These are phyloP conservation scores for Arenaria interpres DNA, from an alignment of 2,113 vertebrate species.

Conservation along the genomic window DNA sequence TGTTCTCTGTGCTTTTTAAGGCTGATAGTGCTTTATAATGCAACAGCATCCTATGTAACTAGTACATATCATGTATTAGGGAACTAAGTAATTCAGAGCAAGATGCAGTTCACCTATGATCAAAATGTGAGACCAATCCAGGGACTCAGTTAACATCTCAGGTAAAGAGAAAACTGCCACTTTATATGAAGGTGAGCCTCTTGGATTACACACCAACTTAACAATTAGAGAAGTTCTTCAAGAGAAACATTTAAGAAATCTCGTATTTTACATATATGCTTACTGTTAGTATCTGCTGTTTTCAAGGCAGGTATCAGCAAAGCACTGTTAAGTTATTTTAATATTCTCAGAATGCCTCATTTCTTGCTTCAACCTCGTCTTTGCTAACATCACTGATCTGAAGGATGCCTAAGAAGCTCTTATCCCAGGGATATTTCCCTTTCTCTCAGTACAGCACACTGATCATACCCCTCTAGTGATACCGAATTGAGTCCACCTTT, in stretches of 20 bases:
- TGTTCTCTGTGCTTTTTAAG: neutral
- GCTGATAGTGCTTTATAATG: neutral
- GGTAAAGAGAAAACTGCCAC: neutral
- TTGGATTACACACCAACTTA: neutral
- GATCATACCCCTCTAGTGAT: neutral
- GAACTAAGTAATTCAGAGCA: neutral
- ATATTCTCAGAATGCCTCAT: neutral
- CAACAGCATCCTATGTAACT: neutral
- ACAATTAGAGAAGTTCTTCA: neutral
- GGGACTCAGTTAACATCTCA: neutral
- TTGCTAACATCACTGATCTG: neutral
- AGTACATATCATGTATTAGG: neutral
- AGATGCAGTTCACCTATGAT: neutral
- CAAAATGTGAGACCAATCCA: neutral
- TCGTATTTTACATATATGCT: neutral
- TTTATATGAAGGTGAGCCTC: neutral
- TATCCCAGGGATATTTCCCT: neutral
- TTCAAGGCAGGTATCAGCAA: conserved; percentile 12
- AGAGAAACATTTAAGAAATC: neutral
- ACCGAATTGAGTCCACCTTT: neutral
- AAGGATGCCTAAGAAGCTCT: neutral
- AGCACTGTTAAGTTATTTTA: neutral
- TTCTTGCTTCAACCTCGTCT: neutral
- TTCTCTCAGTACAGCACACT: neutral
- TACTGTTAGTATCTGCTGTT: neutral